These are phyloP conservation scores for Tipula unca DNA, from an alignment of 2,888 invertebrate genomes.

Conservation along the genomic window DNA sequence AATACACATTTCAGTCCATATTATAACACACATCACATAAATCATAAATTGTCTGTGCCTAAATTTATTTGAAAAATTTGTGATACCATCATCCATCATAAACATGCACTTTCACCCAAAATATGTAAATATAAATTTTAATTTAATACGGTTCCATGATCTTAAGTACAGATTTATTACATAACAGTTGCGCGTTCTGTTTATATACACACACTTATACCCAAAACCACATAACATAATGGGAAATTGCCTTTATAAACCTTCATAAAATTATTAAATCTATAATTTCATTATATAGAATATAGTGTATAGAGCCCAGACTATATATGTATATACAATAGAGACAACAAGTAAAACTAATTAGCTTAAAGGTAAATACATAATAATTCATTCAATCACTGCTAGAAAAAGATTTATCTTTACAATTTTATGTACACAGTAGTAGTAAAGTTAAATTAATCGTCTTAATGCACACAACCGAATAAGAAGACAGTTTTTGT, in stretches of 20 bases:
- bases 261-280: not conserved
- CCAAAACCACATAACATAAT: not conserved
- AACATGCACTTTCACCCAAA: not conserved
- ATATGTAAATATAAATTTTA: not conserved
- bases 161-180: not conserved
- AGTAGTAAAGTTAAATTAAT: not conserved
- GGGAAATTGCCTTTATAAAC: not conserved
- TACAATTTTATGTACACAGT: not conserved
- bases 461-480: not conserved
- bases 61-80: not conserved
- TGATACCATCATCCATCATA: not conserved
- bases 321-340: not conserved
- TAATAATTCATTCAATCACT: not conserved
- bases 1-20: not conserved
- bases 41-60: not conserved
- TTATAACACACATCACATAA: not conserved
- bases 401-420: not conserved
- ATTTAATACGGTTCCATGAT: not conserved
- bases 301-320: not conserved
- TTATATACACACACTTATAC: not conserved
- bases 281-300: not conserved
- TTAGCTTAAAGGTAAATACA: not conserved
- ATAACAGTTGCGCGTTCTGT: not conserved
- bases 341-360: not conserved
- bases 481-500: not conserved